Base-by-base conservation (phyloP, 2,113 vertebrate genomes). In the Gallinago media region DNA sequence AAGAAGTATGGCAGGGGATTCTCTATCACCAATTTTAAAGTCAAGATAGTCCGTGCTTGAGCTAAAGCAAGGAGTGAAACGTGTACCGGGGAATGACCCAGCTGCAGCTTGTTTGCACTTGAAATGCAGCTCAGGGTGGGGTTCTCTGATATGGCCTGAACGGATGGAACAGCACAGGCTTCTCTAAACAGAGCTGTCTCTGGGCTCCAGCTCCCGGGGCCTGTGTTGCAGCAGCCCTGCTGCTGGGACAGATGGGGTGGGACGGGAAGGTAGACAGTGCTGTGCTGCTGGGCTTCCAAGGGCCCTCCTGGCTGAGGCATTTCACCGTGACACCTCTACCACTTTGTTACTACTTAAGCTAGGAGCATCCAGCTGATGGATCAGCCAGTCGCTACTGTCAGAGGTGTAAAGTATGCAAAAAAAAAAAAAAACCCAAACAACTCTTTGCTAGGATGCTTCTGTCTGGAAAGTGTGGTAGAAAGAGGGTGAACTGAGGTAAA, bases 101-200 rank as follows among this genome's bases (percentile, higher is more conserved):
- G 67, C 75, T 32, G 58, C 54, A 68, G 67, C 75, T 92, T 95
- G 93, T 91, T 95, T 91, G 93, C 83, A 17, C 71, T 91, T 88
- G 93, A 94, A 88, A 61, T 0, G 6, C 67, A 56, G 77, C 67
- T 85, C 29, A 34, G 85, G 93, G 89, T 66, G 93, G 92, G 93
- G 79, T 82, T 78, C 56, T 67, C 25, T 61, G 79, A 62, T 85
- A 29, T 0, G 9, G 27, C 1, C 3, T 20, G 61, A n/a, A 42
- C 72, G 77, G 34, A 21, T 78, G 4, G 55, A 76, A 32, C 55
- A 50, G 68, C 55, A n/a, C 61, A 31, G 23, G n/a, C 13, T 26
- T 71, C 42, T 67, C 42, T 56, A 46, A 85, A 21, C 1, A 0
- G 18, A 34, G 22, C 11, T 2, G 2, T 71, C 80, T n/a, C 56